These are phyloP conservation scores for Diachrysia chrysitis DNA, from an alignment of 2,888 invertebrate species.

Conservation along the genomic window DNA sequence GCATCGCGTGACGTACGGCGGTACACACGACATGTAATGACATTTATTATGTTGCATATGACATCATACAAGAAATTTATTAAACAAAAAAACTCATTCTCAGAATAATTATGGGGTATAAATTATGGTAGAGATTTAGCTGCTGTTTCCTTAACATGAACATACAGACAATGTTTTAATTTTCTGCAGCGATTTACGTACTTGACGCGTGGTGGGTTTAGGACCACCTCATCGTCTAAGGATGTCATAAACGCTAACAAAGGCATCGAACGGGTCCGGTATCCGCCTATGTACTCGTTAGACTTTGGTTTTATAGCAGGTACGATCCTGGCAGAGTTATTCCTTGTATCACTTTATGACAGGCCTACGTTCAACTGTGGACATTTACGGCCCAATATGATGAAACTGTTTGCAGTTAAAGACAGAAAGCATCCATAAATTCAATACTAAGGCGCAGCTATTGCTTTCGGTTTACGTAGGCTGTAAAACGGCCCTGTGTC, in stretches of 20 bases:
- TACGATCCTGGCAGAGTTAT: conserved; percentile 12
- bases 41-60: conserved; percentile 33
- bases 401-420: conserved; percentile 49
- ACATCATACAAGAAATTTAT: conserved; percentile 27
- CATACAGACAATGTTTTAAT: not conserved
- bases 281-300: conserved; percentile 8
- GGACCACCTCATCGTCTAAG: not conserved
- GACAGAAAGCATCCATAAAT: conserved; percentile 44
- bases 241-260: conserved; percentile 1
- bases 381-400: conserved; percentile 43
- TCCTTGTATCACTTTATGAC: conserved; percentile 13
- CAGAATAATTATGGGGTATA: no score
- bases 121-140: not conserved
- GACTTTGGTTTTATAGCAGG: conserved; percentile 14
- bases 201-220: not conserved
- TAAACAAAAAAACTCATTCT: conserved; percentile 18
- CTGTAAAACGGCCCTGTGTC: conserved; percentile 31
- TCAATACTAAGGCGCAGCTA: conserved; percentile 18
- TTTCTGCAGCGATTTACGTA: not conserved
- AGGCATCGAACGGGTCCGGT: not conserved
- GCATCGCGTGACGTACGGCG: conserved; percentile 25
- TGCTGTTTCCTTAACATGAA: not conserved
- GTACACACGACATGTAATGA: conserved; percentile 13
- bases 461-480: conserved; percentile 41
- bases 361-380: conserved; percentile 18